Evolutionary conservation across 53 echinoderm and acorn worm species (phyloP), one percentile per base, ranked within the genome.

Genomic region (Mesocentrotus franciscanus): DNA sequence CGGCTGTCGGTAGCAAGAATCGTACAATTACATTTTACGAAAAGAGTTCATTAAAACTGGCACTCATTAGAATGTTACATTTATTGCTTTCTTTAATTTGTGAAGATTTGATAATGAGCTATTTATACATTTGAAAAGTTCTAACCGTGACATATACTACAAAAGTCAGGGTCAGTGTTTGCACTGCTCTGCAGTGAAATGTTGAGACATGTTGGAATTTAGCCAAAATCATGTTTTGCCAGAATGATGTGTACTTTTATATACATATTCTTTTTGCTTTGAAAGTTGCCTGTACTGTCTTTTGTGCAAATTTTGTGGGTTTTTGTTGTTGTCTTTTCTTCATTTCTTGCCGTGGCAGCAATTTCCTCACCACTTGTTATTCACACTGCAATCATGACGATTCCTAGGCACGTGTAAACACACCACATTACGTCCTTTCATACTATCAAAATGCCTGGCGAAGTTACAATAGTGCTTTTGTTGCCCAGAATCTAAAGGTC

Each of bases 401-500:
- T 81, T 17, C 42, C 81, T 79, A 36, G 81, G 81, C 18, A 42
- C 81, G 81, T 42, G 22, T 20, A 76, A n/a, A 9, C 76, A 76
- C 76, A 76, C 76, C 30, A 6, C 22, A 81, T 81, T 42, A 17
- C 11, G 42, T 42, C 81, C 42, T 81, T 81, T 81, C 81, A 20
- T 42, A 17, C 42, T 81, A 81, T 81, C 36, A 36, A 81, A 22
- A 81, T 81, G 42, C 81, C 36, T 39, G 81, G 36, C 22, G 81
- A 81, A 81, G 42, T 33, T 42, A 81, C 36, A 81, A 81, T 81
- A 81, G 81, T 81, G 81, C 74, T 81, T 36, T 81, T 81, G 81
- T 81, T 29, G 81, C 81, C 8, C 12, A 81, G 17, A 42, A 81
- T 39, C 20, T 42, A 81, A 81, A 81, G 81, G 81, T 81, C 81